These are phyloP conservation scores for Dendrocopos noguchii DNA, from an alignment of 2,113 vertebrate species.

Conservation along the genomic window DNA sequence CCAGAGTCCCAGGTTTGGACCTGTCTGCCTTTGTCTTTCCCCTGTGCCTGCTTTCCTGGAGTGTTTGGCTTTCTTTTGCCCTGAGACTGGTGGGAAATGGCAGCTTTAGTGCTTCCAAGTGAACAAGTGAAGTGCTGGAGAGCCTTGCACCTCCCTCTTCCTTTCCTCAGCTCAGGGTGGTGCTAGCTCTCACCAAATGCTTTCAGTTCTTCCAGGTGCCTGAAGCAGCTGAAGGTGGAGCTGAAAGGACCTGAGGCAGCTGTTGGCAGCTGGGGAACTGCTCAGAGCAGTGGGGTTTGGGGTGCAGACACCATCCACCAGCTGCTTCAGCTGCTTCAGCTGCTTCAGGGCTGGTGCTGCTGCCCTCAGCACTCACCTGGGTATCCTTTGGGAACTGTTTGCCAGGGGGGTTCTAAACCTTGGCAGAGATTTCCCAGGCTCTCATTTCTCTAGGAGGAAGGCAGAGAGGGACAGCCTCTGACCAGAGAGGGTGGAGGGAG, in stretches of 20 bases:
- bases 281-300: fast-evolving
- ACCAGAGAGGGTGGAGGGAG: background rate
- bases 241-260: background rate
- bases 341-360: background rate
- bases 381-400: background rate
- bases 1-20: conserved; percentile 79
- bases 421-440: background rate
- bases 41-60: conserved; percentile 48
- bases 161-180: background rate
- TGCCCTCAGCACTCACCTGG: background rate
- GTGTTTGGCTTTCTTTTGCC: conserved; percentile 52
- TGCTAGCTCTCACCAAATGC: background rate
- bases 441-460: background rate
- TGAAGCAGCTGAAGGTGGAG: background rate
- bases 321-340: background rate
- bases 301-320: background rate
- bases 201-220: background rate
- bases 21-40: conserved; percentile 36
- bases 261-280: background rate
- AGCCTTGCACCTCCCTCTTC: background rate
- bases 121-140: background rate
- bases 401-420: background rate
- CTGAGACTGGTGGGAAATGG: background rate
- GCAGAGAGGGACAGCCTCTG: background rate
- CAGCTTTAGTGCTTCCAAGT: background rate